phyloP scores from a whole-genome alignment of 2,797 vertebrate species.

The Pelobates cultripes region DNA sequence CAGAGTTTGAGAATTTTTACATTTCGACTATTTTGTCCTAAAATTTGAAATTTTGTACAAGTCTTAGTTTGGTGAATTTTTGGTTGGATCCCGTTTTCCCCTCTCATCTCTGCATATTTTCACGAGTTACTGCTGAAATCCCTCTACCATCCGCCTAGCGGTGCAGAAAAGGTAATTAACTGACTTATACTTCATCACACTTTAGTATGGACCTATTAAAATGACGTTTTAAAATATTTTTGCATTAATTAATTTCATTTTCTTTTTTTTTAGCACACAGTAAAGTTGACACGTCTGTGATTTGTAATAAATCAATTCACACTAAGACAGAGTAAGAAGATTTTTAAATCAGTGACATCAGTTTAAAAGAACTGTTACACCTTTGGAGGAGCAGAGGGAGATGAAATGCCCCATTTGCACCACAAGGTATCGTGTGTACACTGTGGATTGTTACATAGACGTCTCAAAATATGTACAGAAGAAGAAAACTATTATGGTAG shows the following conservation, averaged over 20 bases:
- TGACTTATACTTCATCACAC: background rate
- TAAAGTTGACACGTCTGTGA: background rate
- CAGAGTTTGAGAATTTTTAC: too few species aligned
- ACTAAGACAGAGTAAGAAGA: slow-evolving; percentile 43
- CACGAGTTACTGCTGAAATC: too few species aligned
- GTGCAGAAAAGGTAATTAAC: too few species aligned
- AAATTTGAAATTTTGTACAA: too few species aligned
- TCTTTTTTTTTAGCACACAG: background rate
- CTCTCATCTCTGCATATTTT: too few species aligned
- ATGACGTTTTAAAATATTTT: slow-evolving; percentile 17
- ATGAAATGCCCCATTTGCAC: slow-evolving; percentile 27
- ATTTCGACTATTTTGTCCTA: too few species aligned
- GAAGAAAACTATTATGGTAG: slow-evolving; percentile 13
- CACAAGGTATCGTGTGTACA: slow-evolving; percentile 31
- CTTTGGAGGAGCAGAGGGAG: slow-evolving; percentile 19
- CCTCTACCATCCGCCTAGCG: too few species aligned
- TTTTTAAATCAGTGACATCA: slow-evolving; percentile 49
- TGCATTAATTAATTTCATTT: background rate
- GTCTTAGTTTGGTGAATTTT: too few species aligned
- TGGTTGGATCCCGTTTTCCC: too few species aligned
- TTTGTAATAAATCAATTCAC: slow-evolving; percentile 41
- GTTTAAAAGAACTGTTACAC: slow-evolving; percentile 46
- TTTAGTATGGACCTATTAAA: slow-evolving; percentile 4
- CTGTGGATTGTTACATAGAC: slow-evolving; percentile 35
- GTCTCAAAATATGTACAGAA: slow-evolving; percentile 41